phyloP scores from a whole-genome alignment of 2,797 vertebrate species.

The Rachycentron canadum region DNA sequence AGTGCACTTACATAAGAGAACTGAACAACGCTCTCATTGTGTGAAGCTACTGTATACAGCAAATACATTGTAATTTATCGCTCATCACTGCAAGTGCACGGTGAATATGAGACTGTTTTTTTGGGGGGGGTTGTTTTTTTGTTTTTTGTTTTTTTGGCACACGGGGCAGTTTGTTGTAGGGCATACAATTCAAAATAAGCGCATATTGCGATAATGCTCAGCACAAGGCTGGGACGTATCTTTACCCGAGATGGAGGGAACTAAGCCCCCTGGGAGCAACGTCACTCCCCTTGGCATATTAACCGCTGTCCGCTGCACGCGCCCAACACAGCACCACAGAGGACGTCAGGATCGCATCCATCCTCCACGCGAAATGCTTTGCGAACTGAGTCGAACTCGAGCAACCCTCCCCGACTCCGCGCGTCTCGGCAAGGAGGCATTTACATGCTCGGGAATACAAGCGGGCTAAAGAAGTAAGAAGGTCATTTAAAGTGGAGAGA shows the following conservation, averaged over 20 bases:
- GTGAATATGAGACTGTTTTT: background rate
- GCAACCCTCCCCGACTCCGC: conserved; percentile 77
- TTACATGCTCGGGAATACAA: conserved; percentile 66
- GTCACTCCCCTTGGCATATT: conserved; percentile 83
- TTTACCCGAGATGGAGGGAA: conserved; percentile 86
- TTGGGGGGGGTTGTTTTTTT: background rate
- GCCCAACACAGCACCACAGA: conserved; percentile 79
- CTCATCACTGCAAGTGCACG: background rate
- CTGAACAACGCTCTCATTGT: background rate
- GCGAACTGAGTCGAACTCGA: conserved; percentile 81
- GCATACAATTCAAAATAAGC: conserved; percentile 13
- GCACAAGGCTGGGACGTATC: conserved; percentile 79
- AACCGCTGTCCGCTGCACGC: conserved; percentile 82
- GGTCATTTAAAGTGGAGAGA: conserved; percentile 85
- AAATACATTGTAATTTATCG: background rate
- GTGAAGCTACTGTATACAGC: background rate
- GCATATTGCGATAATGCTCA: conserved; percentile 32
- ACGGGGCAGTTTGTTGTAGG: background rate
- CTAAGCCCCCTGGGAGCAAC: conserved; percentile 85
- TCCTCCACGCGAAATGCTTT: conserved; percentile 89
- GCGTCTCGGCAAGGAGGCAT: conserved; percentile 79
- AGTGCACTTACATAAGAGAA: background rate
- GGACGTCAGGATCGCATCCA: conserved; percentile 85
- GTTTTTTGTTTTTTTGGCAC: background rate
- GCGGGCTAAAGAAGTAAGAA: conserved; percentile 73